Evolutionary conservation across 2,113 vertebrate genomes (phyloP).

Genomic region (Apaloderma vittatum): DNA sequence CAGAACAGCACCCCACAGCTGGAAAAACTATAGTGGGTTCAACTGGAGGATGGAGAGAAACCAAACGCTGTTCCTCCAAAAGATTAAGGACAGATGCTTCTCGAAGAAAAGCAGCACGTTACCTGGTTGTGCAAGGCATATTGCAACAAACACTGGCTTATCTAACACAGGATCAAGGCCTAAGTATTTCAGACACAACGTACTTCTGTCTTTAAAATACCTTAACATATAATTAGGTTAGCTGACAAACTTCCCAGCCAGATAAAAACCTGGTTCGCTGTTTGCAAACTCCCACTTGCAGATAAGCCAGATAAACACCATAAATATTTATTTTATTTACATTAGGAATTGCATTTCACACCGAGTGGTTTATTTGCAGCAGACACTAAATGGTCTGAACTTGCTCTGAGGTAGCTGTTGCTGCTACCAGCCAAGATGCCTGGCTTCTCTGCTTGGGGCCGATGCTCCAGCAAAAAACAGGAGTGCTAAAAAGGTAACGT

Average conservation of each 20-base stretch:
- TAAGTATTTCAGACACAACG: conserved; percentile 48
- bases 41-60: background rate
- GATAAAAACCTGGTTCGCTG: conserved; percentile 64
- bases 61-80: background rate
- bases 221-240: conserved; percentile 53
- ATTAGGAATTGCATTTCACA: conserved; percentile 43
- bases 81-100: conserved; percentile 10
- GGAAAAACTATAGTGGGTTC: background rate
- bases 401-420: conserved; percentile 3
- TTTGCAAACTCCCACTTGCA: conserved; percentile 47
- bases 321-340: conserved; percentile 69
- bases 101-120: background rate
- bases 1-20: background rate
- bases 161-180: conserved; percentile 49
- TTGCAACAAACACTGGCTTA: conserved; percentile 43
- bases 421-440: background rate
- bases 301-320: conserved; percentile 50
- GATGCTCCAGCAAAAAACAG: background rate
- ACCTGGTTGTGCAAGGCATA: background rate
- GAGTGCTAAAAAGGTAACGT: background rate
- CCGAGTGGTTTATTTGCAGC: conserved; percentile 33
- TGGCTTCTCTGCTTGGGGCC: background rate
- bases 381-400: conserved; percentile 47
- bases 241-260: conserved; percentile 51
- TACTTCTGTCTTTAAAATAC: conserved; percentile 51